These are phyloP conservation scores for Drosophila mercatorum DNA, from an alignment of 2,888 invertebrate genomes.

Conservation along the genomic window DNA sequence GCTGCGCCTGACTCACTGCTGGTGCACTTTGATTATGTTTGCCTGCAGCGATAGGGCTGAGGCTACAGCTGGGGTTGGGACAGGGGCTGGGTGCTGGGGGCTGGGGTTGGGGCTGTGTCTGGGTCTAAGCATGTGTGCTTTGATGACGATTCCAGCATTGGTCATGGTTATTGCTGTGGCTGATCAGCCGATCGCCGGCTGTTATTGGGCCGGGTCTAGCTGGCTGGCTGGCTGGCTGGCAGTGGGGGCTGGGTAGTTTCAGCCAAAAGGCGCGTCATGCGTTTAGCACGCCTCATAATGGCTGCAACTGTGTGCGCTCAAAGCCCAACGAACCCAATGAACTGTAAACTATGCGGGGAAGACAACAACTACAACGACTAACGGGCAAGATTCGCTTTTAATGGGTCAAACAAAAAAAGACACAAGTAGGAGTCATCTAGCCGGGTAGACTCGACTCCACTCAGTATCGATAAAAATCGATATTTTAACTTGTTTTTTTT, in stretches of 20 bases:
- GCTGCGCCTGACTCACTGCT: slow-evolving; percentile 38
- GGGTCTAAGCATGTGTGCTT: slow-evolving; percentile 33
- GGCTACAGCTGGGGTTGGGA: not conserved
- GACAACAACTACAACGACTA: slow-evolving; percentile 37
- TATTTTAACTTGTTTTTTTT: no score
- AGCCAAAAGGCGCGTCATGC: slow-evolving; percentile 46
- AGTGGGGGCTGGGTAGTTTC: slow-evolving; percentile 5
- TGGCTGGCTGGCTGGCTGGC: not conserved
- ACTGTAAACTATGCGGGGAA: slow-evolving; percentile 62
- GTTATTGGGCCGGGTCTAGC: slow-evolving; percentile 8
- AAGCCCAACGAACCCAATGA: slow-evolving; percentile 53
- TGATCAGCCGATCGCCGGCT: slow-evolving; percentile 52
- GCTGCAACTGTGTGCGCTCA: slow-evolving; percentile 1
- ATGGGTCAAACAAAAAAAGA: slow-evolving; percentile 65
- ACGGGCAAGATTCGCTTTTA: slow-evolving; percentile 47
- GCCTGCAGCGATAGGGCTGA: not conserved
- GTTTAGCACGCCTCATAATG: slow-evolving; percentile 31
- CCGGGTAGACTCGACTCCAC: not conserved
- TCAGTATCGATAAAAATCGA: no score
- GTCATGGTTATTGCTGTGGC: slow-evolving; percentile 66
- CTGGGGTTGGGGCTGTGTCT: slow-evolving; percentile 15
- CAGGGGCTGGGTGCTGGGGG: not conserved
- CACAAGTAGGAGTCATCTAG: not conserved
- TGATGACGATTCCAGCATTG: slow-evolving; percentile 45
- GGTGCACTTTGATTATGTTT: slow-evolving; percentile 57